Evolutionary conservation across 2,113 vertebrate genomes (phyloP), one percentile per base, ranked within the genome.

Genomic region (Anguilla rostrata): DNA sequence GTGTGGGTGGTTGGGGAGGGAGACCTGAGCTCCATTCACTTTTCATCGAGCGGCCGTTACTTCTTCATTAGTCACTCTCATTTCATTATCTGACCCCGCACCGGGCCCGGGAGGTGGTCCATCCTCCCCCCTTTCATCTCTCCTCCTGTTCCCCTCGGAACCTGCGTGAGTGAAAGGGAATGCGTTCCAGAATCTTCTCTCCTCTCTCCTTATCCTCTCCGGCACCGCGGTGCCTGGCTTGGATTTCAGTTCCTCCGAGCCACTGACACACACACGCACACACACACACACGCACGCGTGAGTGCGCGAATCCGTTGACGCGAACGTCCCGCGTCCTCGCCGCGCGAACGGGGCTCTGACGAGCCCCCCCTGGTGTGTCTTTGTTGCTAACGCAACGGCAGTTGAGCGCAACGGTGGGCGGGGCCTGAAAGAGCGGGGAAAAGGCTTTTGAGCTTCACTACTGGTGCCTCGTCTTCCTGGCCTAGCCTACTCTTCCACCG

Each of bases 21-120:
- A 9, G 29, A 80, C 79, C 71, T 81, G 53, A 39, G 40, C 43
- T 29, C 84, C 11, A 83, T 41, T 84, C 88, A 84, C 75, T 86
- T 84, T 86, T 91, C 88, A 94, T 92, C 87, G 16, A 91, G 84
- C 85, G 26, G 29, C 78, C 16, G 11, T 40, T 56, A 15, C n/a
- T 34, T 39, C 82, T 81, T 88, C 63, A 84, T 86, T 43, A 79
- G 41, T 29, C 43, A 26, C 49, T 60, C 43, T 80, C 57, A 83
- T 84, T 83, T 86, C 39, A 78, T 81, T 81, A 34, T 75, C 71
- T 75, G 71, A 6, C 71, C 0, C 83, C 81, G 84, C 82, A 86
- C 26, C 26, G 11, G 7, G 26, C 71, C 71, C 34, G n/a, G 20
- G 22, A 66, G 60, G 60, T 26, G 22, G 20, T 22, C 60, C 60